Evolutionary conservation across 2,888 invertebrate genomes (phyloP), one percentile per base, ranked within the genome.

Genomic region (Apeira syringaria): DNA sequence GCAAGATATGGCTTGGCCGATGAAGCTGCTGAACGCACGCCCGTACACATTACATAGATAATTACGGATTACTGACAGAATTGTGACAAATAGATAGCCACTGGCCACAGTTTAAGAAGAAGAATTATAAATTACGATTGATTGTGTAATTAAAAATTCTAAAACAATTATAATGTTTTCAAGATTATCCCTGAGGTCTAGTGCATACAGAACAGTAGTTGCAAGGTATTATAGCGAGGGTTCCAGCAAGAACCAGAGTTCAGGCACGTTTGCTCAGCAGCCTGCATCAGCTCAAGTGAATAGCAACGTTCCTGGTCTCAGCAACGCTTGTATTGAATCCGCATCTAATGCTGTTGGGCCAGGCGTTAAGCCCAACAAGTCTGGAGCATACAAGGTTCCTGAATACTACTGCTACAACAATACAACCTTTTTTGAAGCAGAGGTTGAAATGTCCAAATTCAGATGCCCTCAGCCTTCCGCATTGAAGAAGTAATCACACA

Each of bases 401-500:
- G 97, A 97, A 84, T 98, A 97, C 74, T 97, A 93, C 66, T 93
- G 93, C 56, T 97, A 96, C 66, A 92, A 96, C 66, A 91, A 91
- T 27, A 92, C 91, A 59, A 95, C 94, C 56, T 97, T 93, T 70
- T 94, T 93, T 60, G 96, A 97, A 81, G 95, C 97, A 33, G 97
- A 97, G 88, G 91, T 95, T 11, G 97, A 97, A 84, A 94, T 97
- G 94, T 90, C 92, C 1, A 94, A 95, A 64, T 95, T 91, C 65
- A 92, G 97, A 64, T 90, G 94, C 41, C 95, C 95, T 10, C 95
- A 95, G 74, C 97, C 97, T 24, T 94, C 94, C 2, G 92, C 92
- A 30, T 48, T 87, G 25, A 84, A 83, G 48, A 79, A 84, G 50
- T 82, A 67, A 56, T 3, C 4, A 4, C 2, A n/a, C n/a, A n/a